Conservation (phyloP, 2,113 vertebrate species). For the Gobius niger region DNA sequence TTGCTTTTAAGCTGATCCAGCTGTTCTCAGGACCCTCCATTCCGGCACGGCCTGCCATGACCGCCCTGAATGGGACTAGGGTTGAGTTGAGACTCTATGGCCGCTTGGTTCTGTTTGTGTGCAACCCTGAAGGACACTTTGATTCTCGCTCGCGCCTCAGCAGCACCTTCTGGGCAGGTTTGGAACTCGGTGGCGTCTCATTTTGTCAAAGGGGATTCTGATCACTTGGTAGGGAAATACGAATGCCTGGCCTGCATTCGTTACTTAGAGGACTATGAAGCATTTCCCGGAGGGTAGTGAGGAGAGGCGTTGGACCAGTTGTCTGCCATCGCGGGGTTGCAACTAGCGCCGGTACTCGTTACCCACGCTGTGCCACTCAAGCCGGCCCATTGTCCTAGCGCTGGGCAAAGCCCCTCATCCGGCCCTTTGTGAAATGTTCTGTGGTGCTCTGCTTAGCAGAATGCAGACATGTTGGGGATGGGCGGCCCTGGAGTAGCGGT, state of each 20-base stretch:
- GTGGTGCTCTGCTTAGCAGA: constrained; percentile 63
- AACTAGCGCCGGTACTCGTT: constrained; percentile 27
- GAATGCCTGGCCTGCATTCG: constrained; percentile 56
- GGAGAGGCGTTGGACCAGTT: constrained; percentile 60
- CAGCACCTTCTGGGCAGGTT: constrained; percentile 64
- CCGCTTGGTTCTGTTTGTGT: constrained; percentile 34
- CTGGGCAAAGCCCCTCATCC: constrained; percentile 60
- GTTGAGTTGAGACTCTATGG: constrained; percentile 39
- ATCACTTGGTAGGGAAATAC: constrained; percentile 69
- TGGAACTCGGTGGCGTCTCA: constrained; percentile 66
- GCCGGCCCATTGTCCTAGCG: constrained; percentile 33
- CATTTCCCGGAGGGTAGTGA: constrained; percentile 64
- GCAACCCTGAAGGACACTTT: constrained; percentile 53
- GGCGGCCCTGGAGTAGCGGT: constrained; percentile 38
- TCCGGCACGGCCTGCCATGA: constrained; percentile 35
- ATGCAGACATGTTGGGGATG: constrained; percentile 58
- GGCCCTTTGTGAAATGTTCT: constrained; percentile 71
- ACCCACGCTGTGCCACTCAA: constrained; percentile 31
- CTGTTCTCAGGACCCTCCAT: constrained; percentile 55
- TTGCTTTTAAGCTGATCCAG: constrained; percentile 75
- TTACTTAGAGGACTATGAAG: constrained; percentile 58
- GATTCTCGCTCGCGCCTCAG: constrained; percentile 60
- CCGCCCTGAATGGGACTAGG: constrained; percentile 58
- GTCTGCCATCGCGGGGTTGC: constrained; percentile 37
- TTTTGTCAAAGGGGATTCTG: constrained; percentile 74